Percentiles rank a stretch among this genome's conserved stretches.
Conservation (phyloP, 2,797 vertebrate species). For the Adelosebastes latens region DNA sequence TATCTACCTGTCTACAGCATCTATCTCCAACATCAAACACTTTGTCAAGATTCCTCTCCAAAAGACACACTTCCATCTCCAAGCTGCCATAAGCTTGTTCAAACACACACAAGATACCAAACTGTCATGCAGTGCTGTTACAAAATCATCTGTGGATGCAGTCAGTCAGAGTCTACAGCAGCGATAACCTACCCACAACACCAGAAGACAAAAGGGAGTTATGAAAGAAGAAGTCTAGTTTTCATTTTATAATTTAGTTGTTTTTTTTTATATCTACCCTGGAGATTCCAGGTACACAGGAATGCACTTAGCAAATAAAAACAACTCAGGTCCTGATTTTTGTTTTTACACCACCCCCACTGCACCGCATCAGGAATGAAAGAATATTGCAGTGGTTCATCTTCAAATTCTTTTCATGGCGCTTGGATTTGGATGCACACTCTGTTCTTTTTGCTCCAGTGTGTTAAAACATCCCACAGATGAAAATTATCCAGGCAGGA, state of each 20-base stretch:
- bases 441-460: constrained; percentile 47
- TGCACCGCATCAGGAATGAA: constrained; percentile 25
- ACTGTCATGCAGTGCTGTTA: neutral
- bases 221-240: neutral
- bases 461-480: constrained; percentile 50
- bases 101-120: neutral
- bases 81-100: neutral
- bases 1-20: neutral
- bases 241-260: neutral
- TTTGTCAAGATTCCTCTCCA: neutral
- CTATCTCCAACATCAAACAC: neutral
- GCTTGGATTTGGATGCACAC: constrained; percentile 48
- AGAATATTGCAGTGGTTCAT: constrained; percentile 42
- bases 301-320: constrained; percentile 16
- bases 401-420: constrained; percentile 41
- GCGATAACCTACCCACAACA: neutral
- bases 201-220: neutral
- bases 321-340: constrained; percentile 14
- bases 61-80: neutral
- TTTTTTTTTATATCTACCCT: neutral
- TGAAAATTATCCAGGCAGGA: constrained; percentile 45
- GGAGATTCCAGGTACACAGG: constrained; percentile 10
- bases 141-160: neutral
- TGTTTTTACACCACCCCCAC: constrained; percentile 49
- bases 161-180: neutral